A percentile compares a stretch with the other conserved stretches of the same genome.
phyloP scores from a whole-genome alignment of 1,140 invertebrate genomes.

The Cyclina sinensis region DNA sequence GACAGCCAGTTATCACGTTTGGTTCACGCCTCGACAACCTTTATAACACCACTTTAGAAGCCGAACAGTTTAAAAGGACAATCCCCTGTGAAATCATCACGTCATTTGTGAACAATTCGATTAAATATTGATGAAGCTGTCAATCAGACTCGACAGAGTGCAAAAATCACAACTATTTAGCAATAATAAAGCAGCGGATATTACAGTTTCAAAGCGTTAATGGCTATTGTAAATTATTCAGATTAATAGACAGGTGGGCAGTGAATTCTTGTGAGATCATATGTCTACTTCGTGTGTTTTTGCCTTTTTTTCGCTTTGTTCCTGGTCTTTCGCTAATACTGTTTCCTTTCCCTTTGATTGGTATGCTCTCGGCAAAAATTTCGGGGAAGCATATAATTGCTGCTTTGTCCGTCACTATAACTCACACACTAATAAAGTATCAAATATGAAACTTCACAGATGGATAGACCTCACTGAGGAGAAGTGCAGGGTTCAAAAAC shows the following conservation, averaged over 20 bases:
- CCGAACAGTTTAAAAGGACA: slow-evolving; percentile 23
- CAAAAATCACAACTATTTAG: slow-evolving; percentile 25
- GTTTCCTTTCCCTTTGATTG: no score
- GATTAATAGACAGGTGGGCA: slow-evolving; percentile 22
- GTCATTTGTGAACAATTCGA: slow-evolving; percentile 34
- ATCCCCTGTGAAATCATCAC: slow-evolving; percentile 32
- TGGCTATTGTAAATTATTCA: slow-evolving; percentile 32
- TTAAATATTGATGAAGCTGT: slow-evolving; percentile 40
- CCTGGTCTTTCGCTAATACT: no score
- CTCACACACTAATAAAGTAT: no score
- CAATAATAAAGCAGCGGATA: slow-evolving; percentile 12
- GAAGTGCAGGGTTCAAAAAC: no score
- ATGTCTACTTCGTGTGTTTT: no score
- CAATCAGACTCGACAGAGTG: slow-evolving; percentile 10
- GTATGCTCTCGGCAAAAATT: no score
- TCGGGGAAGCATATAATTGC: no score
- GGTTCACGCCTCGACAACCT: background rate
- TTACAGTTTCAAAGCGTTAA: slow-evolving; percentile 31
- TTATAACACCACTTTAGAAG: slow-evolving; percentile 9
- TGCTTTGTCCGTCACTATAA: no score
- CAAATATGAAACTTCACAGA: no score
- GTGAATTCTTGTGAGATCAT: no score
- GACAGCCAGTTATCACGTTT: slow-evolving; percentile 17
- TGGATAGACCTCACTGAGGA: no score
- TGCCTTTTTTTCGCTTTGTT: no score